Conservation (phyloP, 2,797 vertebrate genomes). For the Phrynocephalus guinanensis region DNA sequence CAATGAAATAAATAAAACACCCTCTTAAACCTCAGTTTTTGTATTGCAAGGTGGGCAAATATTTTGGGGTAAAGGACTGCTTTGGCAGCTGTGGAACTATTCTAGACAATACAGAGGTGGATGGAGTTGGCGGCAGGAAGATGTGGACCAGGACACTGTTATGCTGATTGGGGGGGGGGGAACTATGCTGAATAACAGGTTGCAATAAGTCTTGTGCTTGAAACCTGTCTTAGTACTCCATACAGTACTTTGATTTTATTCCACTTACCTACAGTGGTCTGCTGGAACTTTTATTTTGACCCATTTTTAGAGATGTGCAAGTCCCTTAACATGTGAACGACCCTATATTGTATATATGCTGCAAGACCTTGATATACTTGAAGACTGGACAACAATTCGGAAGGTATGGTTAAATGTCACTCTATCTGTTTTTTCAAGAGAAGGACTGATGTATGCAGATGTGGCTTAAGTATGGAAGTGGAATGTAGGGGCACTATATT, state of each 20-base stretch:
- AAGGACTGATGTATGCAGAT: background rate
- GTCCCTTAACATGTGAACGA: slow-evolving; percentile 85
- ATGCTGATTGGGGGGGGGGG: no score
- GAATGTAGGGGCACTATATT: background rate
- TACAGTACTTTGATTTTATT: background rate
- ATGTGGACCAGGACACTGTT: no score
- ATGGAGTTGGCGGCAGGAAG: no score
- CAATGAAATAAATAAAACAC: no score
- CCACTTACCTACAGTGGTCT: background rate
- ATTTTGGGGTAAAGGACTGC: no score
- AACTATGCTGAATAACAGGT: no score
- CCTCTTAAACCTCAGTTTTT: no score
- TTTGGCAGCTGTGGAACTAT: no score
- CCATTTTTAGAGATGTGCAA: background rate
- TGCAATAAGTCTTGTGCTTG: background rate
- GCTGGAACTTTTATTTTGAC: background rate
- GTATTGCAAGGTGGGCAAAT: no score
- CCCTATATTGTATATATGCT: slow-evolving; percentile 99
- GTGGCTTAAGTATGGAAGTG: background rate
- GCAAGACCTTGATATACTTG: slow-evolving; percentile 96
- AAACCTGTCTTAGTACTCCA: background rate
- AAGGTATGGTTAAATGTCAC: slow-evolving; percentile 82
- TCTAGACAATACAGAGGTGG: no score
- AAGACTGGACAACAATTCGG: slow-evolving; percentile 98
- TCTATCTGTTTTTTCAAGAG: slow-evolving; percentile 23